phyloP scores from a whole-genome alignment of 2,797 vertebrate species.

The Philypnodon macrostomus region DNA sequence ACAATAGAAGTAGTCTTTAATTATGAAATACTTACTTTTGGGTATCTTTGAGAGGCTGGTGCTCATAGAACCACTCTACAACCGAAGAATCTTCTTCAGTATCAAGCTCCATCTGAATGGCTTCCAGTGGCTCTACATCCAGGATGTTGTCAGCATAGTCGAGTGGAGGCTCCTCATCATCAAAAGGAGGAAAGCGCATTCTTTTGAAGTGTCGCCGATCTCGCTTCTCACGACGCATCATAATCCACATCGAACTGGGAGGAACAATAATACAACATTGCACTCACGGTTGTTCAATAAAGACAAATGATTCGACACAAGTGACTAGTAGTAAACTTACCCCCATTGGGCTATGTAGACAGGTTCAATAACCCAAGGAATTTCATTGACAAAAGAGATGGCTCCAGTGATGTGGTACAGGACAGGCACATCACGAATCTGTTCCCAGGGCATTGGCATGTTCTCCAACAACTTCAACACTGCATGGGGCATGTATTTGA shows the following conservation, averaged over 20 bases:
- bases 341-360: conserved; percentile 99
- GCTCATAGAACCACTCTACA: conserved; percentile 96
- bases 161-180: conserved; percentile 95
- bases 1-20: neutral
- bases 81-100: conserved; percentile 90
- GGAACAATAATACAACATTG: neutral
- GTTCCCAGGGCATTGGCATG: conserved; percentile 99
- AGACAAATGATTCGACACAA: neutral
- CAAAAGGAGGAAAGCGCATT: conserved; percentile 97
- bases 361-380: conserved; percentile 98
- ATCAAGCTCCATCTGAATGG: conserved; percentile 97
- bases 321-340: conserved; percentile 61
- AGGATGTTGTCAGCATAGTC: conserved; percentile 99
- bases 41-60: conserved; percentile 93
- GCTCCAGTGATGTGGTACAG: conserved; percentile 98
- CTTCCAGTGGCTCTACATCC: conserved; percentile 96
- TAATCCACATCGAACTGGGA: conserved; percentile 97
- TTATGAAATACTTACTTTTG: conserved; percentile 80
- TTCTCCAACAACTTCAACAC: conserved; percentile 98
- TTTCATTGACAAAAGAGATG: conserved; percentile 99
- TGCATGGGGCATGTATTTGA: conserved; percentile 99
- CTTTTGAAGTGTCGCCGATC: conserved; percentile 97
- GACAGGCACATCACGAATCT: conserved; percentile 95
- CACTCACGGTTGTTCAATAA: neutral
- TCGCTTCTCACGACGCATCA: conserved; percentile 98